These are phyloP conservation scores for Grammomys surdaster DNA, from an alignment of 2,113 vertebrate genomes.

Conservation along the genomic window DNA sequence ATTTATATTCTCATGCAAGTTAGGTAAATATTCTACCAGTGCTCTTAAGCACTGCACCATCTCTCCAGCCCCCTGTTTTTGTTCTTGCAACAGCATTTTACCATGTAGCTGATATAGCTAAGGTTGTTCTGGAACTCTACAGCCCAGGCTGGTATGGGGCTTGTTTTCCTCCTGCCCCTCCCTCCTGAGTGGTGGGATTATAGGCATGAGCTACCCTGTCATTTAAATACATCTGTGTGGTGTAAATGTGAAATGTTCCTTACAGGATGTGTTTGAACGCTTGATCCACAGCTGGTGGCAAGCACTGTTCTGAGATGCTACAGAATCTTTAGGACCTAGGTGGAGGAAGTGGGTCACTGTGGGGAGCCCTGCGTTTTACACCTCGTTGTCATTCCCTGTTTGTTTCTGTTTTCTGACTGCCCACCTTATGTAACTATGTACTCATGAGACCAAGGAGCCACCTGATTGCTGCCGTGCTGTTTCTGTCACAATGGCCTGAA, in stretches of 20 bases:
- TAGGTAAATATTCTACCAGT: not conserved
- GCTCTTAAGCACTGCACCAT: not conserved
- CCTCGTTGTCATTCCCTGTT: too few species aligned
- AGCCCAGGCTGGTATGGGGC: not conserved
- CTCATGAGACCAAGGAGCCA: not conserved
- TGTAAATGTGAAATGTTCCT: not conserved
- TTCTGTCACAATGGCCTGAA: not conserved
- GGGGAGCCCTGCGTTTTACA: not conserved
- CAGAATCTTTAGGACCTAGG: not conserved
- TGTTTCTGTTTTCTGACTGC: not conserved
- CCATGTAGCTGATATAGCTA: too few species aligned
- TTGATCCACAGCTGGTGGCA: not conserved
- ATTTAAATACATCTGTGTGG: not conserved
- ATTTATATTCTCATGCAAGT: not conserved
- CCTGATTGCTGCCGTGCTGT: not conserved
- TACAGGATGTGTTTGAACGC: not conserved
- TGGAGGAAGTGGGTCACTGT: not conserved
- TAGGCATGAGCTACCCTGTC: not conserved
- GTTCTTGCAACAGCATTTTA: not conserved
- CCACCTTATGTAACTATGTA: not conserved
- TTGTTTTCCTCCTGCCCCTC: not conserved
- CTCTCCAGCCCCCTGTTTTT: not conserved
- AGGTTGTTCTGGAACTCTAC: not conserved
- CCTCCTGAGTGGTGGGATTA: not conserved
- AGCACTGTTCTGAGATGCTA: not conserved